Conservation (phyloP, 2,797 vertebrate species). For the Syndactyla subalaris region DNA sequence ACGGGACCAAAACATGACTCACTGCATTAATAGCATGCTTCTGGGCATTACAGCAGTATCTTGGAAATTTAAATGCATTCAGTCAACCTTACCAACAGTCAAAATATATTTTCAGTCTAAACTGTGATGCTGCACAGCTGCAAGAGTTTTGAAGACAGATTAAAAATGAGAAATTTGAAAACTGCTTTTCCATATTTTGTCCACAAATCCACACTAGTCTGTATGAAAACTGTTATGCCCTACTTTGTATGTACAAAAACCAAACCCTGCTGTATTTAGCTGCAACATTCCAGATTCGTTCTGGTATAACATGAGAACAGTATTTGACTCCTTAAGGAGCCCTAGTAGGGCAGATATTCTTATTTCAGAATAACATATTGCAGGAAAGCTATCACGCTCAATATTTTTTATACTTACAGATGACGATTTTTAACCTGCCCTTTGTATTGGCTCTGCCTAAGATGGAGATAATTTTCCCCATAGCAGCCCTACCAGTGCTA, state of each 20-base stretch:
- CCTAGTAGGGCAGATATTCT: background rate
- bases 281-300: background rate
- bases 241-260: background rate
- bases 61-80: slow-evolving; percentile 11
- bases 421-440: background rate
- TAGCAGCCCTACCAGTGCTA: background rate
- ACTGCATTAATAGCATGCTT: background rate
- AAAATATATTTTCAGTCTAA: background rate
- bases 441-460: background rate
- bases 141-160: background rate
- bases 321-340: background rate
- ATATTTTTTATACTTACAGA: background rate
- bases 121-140: background rate
- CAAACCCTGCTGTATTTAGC: background rate
- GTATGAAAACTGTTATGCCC: background rate
- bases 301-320: background rate
- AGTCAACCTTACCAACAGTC: background rate
- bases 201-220: background rate
- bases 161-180: background rate
- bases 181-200: background rate
- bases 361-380: background rate
- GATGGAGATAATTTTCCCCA: background rate
- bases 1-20: slow-evolving; percentile 31
- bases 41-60: background rate
- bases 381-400: background rate